These are phyloP conservation scores for Drosophila nr. perissopoda DNA, from an alignment of 2,888 invertebrate species.

Conservation along the genomic window DNA sequence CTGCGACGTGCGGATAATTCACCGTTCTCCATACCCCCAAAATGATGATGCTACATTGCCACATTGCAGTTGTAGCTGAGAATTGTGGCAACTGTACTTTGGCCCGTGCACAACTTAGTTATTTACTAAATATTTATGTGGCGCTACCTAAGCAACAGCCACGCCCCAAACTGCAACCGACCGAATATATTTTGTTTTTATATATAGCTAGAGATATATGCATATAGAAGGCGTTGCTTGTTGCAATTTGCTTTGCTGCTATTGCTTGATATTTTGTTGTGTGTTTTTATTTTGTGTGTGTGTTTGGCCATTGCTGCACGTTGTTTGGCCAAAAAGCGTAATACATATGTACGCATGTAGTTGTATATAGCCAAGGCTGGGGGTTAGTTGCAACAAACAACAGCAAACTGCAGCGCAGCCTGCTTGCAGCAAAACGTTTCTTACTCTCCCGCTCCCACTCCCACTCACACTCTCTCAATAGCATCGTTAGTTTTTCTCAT, in stretches of 20 bases:
- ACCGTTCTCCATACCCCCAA: conserved; percentile 39
- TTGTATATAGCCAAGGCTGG: conserved; percentile 53
- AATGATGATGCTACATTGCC: conserved; percentile 36
- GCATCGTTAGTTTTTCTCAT: conserved; percentile 4
- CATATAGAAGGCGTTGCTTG: conserved; percentile 57
- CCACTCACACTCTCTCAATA: conserved; percentile 22
- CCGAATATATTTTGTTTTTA: conserved; percentile 22
- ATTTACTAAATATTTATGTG: conserved; percentile 59
- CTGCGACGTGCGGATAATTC: conserved; percentile 84
- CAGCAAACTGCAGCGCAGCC: conserved; percentile 71
- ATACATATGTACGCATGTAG: conserved; percentile 39
- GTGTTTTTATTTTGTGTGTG: conserved; percentile 68
- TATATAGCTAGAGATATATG: conserved; percentile 5
- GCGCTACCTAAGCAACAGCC: conserved; percentile 50
- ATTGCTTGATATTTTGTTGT: conserved; percentile 76
- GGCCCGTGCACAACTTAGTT: conserved; percentile 26
- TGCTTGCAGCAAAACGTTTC: conserved; percentile 17
- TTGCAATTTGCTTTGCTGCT: conserved; percentile 70
- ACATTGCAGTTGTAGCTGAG: neutral
- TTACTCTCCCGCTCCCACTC: conserved; percentile 17
- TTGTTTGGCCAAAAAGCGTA: conserved; percentile 72
- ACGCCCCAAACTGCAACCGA: conserved; percentile 37
- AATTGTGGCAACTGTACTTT: conserved; percentile 54
- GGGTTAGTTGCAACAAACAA: conserved; percentile 80
- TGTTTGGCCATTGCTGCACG: conserved; percentile 60